Evolutionary conservation across 2,888 invertebrate species (phyloP).

Genomic region (Melangyna quadrimaculata): DNA sequence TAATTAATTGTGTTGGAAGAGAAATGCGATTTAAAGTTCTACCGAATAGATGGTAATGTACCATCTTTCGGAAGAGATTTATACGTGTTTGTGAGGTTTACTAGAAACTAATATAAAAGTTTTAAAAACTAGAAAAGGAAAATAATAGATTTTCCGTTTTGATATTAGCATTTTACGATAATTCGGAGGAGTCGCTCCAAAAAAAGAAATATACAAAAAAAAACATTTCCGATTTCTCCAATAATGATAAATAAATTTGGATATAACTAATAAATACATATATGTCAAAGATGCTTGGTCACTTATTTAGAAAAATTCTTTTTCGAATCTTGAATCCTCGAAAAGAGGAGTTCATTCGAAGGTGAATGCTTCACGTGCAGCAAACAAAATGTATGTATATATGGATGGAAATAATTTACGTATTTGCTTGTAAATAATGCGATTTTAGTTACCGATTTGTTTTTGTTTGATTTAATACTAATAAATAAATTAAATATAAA

Average conservation of each 20-base stretch:
- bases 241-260: constrained; percentile 56
- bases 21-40: constrained; percentile 68
- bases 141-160: constrained; percentile 34
- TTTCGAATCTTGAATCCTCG: constrained; percentile 16
- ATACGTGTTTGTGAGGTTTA: constrained; percentile 35
- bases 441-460: constrained; percentile 69
- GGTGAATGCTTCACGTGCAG: constrained; percentile 60
- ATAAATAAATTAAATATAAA: constrained; percentile 72
- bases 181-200: constrained; percentile 65
- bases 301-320: constrained; percentile 24
- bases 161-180: constrained; percentile 68
- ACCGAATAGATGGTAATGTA: constrained; percentile 65
- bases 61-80: constrained; percentile 56
- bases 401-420: constrained; percentile 67
- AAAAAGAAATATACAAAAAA: constrained; percentile 34
- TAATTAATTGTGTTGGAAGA: constrained; percentile 60
- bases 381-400: constrained; percentile 52
- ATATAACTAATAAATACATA: constrained; percentile 47
- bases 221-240: constrained; percentile 62
- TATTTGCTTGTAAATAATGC: constrained; percentile 67
- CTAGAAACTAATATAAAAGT: constrained; percentile 60
- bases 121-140: constrained; percentile 45
- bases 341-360: constrained; percentile 22
- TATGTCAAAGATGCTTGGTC: constrained; percentile 37
- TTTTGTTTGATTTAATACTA: constrained; percentile 72